Percentiles rank a stretch among this genome's conserved stretches.
phyloP scores from a whole-genome alignment of 2,797 vertebrate species.

The Peromyscus eremicus region DNA sequence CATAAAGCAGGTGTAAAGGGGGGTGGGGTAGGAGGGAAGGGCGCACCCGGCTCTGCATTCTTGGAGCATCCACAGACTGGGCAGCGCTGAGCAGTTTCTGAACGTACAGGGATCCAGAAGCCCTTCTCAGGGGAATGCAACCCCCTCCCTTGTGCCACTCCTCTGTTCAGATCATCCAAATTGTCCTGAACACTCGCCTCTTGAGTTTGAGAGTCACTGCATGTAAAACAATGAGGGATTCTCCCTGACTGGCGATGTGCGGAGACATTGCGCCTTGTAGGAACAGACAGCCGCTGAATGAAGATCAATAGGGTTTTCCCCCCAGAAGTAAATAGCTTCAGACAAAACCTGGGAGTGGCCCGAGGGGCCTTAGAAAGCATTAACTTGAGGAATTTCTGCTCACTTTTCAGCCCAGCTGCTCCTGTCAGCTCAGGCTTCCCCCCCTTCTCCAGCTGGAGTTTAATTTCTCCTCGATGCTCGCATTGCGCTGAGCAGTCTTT shows the following conservation, averaged over 20 bases:
- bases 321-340: conserved; percentile 89
- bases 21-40: background rate
- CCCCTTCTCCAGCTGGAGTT: conserved; percentile 48
- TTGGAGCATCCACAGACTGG: background rate
- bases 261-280: conserved; percentile 80
- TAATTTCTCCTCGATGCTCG: conserved; percentile 35
- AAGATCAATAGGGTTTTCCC: conserved; percentile 89
- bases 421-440: background rate
- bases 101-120: background rate
- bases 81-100: background rate
- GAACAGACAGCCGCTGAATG: conserved; percentile 87
- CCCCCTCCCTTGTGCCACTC: background rate
- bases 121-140: background rate
- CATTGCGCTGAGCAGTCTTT: conserved; percentile 50
- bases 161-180: background rate
- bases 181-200: conserved; percentile 45
- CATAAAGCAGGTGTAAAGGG: conserved; percentile 73
- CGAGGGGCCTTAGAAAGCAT: conserved; percentile 85
- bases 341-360: conserved; percentile 90
- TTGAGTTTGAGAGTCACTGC: conserved; percentile 82
- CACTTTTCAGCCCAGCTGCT: conserved; percentile 60
- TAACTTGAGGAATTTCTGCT: conserved; percentile 86
- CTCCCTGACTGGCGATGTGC: conserved; percentile 82
- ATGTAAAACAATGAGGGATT: conserved; percentile 87
- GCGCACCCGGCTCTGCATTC: background rate